A percentile compares a stretch with the other conserved stretches of the same genome.
phyloP scores from a whole-genome alignment of 1,140 invertebrate genomes.

The Trigoniulus corallinus region DNA sequence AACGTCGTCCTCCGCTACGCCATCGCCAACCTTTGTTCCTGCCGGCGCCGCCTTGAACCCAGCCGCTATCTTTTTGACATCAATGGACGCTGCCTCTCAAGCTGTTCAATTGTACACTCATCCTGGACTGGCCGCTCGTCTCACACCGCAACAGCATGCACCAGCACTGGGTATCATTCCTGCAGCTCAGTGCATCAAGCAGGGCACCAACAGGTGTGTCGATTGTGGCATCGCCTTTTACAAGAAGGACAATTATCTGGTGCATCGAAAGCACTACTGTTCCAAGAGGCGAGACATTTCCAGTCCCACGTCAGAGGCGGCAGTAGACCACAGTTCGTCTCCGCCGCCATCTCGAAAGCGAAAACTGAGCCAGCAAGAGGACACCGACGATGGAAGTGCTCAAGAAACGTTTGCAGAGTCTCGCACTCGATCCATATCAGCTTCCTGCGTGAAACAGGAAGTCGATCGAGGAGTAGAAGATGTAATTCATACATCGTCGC shows the following conservation, averaged over 20 bases:
- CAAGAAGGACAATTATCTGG: slow-evolving; percentile 82
- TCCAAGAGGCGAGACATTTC: slow-evolving; percentile 40
- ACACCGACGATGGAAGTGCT: background rate
- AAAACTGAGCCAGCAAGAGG: slow-evolving; percentile 23
- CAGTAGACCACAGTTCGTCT: slow-evolving; percentile 8
- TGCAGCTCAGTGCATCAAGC: too few species aligned
- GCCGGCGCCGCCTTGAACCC: background rate
- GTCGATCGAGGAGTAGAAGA: too few species aligned
- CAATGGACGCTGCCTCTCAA: slow-evolving; percentile 10
- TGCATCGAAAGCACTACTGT: slow-evolving; percentile 89
- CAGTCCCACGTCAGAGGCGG: slow-evolving; percentile 8
- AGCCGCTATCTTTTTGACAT: background rate
- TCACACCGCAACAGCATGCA: slow-evolving; percentile 4
- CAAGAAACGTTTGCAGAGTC: too few species aligned
- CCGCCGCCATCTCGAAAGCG: slow-evolving; percentile 10
- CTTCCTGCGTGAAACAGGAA: too few species aligned
- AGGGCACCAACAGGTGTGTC: slow-evolving; percentile 74
- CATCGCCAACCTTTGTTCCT: background rate
- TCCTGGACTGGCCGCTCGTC: slow-evolving; percentile 29
- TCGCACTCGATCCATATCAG: too few species aligned
- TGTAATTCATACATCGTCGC: too few species aligned
- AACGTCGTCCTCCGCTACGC: slow-evolving; percentile 8
- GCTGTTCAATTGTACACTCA: slow-evolving; percentile 25
- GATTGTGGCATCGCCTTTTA: slow-evolving; percentile 96
- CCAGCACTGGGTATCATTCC: too few species aligned